These are phyloP conservation scores for Temnopleurus reevesii DNA, from an alignment of 53 echinoderm and acorn worm genomes.

Conservation along the genomic window DNA sequence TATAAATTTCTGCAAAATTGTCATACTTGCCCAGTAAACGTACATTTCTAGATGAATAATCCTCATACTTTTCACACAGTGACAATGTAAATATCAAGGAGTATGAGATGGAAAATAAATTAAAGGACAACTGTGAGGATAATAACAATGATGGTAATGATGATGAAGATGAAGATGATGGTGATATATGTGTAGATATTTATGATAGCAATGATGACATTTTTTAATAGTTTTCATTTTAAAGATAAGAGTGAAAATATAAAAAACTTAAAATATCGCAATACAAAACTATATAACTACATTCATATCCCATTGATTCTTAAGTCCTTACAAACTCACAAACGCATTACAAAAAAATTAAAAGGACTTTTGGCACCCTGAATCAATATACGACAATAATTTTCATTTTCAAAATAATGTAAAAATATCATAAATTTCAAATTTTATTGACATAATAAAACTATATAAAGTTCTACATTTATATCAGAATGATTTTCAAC, in stretches of 20 bases:
- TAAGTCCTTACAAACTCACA: too few relatives aligned
- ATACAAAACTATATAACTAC: not conserved
- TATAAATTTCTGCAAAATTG: too few relatives aligned
- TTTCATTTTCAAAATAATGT: too few relatives aligned
- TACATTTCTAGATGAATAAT: not conserved
- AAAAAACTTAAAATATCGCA: not conserved
- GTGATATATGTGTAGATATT: not conserved
- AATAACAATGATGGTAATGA: not conserved
- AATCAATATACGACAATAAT: too few relatives aligned
- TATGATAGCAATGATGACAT: too few relatives aligned
- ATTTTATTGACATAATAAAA: not conserved
- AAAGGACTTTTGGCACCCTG: too few relatives aligned
- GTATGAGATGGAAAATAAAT: not conserved
- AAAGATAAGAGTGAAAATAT: too few relatives aligned
- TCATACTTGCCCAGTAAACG: not conserved
- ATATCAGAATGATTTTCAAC: not conserved
- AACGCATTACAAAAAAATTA: too few relatives aligned
- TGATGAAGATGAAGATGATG: not conserved
- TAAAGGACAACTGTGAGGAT: not conserved
- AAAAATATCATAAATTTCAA: too few relatives aligned
- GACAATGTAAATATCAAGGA: not conserved
- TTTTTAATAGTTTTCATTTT: too few relatives aligned
- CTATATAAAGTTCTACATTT: not conserved
- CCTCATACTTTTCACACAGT: too few relatives aligned
- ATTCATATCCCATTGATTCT: too few relatives aligned